Evolutionary conservation across 2,888 invertebrate genomes (phyloP).

Genomic region (Chrysomela aeneicollis): DNA sequence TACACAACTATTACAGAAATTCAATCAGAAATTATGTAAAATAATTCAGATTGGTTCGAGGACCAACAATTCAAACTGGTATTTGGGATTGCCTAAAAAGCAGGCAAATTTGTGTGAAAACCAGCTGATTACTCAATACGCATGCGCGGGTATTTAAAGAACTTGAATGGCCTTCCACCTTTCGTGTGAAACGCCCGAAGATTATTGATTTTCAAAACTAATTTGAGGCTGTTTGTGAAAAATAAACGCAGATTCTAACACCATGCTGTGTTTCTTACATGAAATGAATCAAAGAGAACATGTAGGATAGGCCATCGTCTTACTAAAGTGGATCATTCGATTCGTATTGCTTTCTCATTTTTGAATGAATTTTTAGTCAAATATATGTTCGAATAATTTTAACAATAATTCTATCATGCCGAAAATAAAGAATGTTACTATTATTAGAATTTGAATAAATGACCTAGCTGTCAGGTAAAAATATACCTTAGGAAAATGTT

Average conservation of each 20-base stretch:
- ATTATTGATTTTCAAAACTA: constrained; percentile 56
- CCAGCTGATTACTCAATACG: constrained; percentile 53
- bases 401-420: too few relatives aligned
- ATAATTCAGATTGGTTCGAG: constrained; percentile 13
- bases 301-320: neutral
- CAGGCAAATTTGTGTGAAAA: constrained; percentile 38
- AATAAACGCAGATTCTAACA: constrained; percentile 28
- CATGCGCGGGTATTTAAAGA: constrained; percentile 48
- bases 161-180: constrained; percentile 47
- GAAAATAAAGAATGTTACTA: constrained; percentile 15
- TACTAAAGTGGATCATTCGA: too few relatives aligned
- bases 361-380: too few relatives aligned
- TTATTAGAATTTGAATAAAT: constrained; percentile 31
- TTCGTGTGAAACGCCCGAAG: constrained; percentile 54
- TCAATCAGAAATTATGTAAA: too few relatives aligned
- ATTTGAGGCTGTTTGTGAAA: constrained; percentile 32
- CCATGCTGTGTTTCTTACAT: neutral
- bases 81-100: constrained; percentile 48
- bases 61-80: constrained; percentile 44
- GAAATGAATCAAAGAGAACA: neutral
- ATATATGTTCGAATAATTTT: too few relatives aligned
- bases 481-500: constrained; percentile 11
- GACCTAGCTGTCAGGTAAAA: constrained; percentile 40
- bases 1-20: too few relatives aligned
- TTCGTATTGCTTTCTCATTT: too few relatives aligned